Evolutionary conservation across 2,113 vertebrate genomes (phyloP), one percentile per base, ranked within the genome.

Genomic region (Theristicus caerulescens): DNA sequence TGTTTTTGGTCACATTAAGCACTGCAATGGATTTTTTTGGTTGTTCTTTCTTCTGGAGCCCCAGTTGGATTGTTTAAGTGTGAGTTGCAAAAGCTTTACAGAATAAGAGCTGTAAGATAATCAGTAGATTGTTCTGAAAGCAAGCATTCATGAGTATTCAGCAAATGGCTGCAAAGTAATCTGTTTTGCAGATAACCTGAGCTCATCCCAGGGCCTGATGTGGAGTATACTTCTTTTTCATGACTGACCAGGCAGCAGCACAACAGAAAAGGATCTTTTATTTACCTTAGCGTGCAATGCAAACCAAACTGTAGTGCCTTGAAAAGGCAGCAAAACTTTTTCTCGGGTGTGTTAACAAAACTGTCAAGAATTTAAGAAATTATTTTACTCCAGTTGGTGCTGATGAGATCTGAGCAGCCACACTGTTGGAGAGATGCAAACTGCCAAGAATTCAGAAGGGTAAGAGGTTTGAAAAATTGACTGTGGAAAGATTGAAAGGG

Each of bases 211-310:
- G n/a, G 32, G 25, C 20, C 36, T 90, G 57, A 38, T 64, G 13
- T 62, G 51, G n/a, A 16, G 3, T 17, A 1, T 15, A 4, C 4
- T 31, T 64, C 16, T 57, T 61, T 89, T 78, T 55, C 0, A 0
- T 59, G 64, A 40, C 16, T 78, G 47, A 47, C 38, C 38, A 71
- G 36, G 11, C n/a, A 64, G 62, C 66, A 40, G 40, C 31, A 62
- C 14, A 78, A 14, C 29, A 71, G 42, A 70, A 32, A 19, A 82
- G 3, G 9, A 27, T 62, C 26, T 88, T 61, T 57, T 42, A 38
- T 46, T 59, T 47, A 62, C 17, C 24, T 46, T 55, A 51, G 19
- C 2, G 0, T 71, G 42, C 27, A 36, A 4, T 32, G 44, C 20
- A 76, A 82, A 80, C 18, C 15, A 1, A 54, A 40, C 11, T 59